These are phyloP conservation scores for Armadillidium nasatum DNA, from an alignment of 1,140 invertebrate species.

Conservation along the genomic window DNA sequence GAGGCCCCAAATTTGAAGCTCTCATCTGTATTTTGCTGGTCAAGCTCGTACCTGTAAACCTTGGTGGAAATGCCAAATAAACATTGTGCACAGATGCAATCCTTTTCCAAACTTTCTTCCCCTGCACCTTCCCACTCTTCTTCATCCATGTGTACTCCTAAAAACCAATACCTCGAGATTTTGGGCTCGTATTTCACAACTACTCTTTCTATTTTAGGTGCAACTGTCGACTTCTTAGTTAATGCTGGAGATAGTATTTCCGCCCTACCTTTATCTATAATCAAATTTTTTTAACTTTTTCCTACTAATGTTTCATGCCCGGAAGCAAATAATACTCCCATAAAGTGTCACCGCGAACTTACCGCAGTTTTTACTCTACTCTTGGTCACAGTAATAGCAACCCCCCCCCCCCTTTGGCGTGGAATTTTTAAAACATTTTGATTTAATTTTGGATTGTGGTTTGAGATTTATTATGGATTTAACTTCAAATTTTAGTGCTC, in stretches of 20 bases:
- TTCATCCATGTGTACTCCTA: too few species aligned
- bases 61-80: conserved; percentile 19
- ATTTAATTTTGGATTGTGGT: conserved; percentile 14
- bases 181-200: not conserved
- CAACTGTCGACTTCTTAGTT: conserved; percentile 9
- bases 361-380: not conserved
- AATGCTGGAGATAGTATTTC: not conserved
- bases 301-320: not conserved
- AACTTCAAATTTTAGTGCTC: not conserved
- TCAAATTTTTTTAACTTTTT: not conserved
- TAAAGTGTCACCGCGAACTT: conserved; percentile 7
- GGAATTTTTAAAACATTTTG: not conserved
- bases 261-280: too few species aligned
- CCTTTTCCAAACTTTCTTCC: not conserved
- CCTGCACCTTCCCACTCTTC: too few species aligned
- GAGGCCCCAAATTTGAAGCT: not conserved
- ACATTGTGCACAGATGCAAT: not conserved
- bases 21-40: conserved; percentile 19
- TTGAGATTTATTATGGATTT: not conserved
- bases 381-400: not conserved
- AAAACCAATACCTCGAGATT: not conserved
- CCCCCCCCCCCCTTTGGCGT: not conserved
- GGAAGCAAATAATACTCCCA: not conserved
- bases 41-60: conserved; percentile 18
- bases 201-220: not conserved